Percentiles rank a stretch among this genome's conserved stretches.
phyloP scores from a whole-genome alignment of 2,113 vertebrate genomes.

The Grallaria varia region DNA sequence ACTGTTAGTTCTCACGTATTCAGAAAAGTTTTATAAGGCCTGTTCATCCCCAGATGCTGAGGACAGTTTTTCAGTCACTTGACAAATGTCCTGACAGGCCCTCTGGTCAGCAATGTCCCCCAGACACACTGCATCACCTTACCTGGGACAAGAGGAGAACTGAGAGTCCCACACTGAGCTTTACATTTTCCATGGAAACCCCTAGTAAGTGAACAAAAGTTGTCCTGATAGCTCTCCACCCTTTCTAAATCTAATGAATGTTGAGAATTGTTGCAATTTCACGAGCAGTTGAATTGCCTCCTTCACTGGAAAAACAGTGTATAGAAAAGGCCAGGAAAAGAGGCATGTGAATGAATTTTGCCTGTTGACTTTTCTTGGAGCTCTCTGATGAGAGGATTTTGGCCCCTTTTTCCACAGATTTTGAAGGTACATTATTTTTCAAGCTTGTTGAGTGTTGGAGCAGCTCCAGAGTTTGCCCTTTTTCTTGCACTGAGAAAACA shows the following conservation, averaged over 20 bases:
- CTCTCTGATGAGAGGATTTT: neutral
- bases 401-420: neutral
- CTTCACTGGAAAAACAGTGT: neutral
- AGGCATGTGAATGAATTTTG: neutral
- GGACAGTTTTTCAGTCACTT: neutral
- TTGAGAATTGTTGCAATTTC: neutral
- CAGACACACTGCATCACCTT: neutral
- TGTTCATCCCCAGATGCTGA: neutral
- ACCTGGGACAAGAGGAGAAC: neutral
- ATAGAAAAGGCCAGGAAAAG: neutral
- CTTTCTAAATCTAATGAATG: neutral
- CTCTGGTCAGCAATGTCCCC: neutral
- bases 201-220: neutral
- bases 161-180: neutral
- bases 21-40: neutral
- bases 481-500: neutral
- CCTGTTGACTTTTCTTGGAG: neutral
- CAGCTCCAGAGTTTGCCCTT: neutral
- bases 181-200: neutral
- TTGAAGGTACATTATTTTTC: neutral
- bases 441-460: neutral
- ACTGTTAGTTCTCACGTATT: neutral
- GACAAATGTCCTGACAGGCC: neutral
- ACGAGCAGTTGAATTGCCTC: neutral
- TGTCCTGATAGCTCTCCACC: neutral